Evolutionary conservation across 2,888 invertebrate species (phyloP).

Genomic region (Limnephilus lunatus): DNA sequence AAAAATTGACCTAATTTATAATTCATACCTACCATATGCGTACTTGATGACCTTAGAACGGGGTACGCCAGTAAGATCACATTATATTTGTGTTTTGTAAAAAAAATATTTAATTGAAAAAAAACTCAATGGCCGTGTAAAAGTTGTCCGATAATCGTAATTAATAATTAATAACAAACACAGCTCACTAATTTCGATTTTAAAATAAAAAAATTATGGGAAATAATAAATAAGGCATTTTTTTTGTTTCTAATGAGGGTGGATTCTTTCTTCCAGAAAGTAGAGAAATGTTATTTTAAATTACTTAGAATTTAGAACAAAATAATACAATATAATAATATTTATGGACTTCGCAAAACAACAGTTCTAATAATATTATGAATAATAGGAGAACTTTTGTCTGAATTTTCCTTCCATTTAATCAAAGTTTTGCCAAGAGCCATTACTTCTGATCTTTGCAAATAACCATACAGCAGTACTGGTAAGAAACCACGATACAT

Average conservation of each 20-base stretch:
- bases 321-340: neutral
- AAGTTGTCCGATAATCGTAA: too few relatives aligned
- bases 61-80: too few relatives aligned
- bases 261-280: neutral
- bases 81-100: too few relatives aligned
- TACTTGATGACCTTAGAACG: too few relatives aligned
- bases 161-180: neutral
- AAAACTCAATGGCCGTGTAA: too few relatives aligned
- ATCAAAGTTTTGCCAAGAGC: neutral
- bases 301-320: neutral
- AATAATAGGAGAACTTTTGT: neutral
- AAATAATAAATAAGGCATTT: neutral
- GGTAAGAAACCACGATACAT: neutral
- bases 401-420: neutral
- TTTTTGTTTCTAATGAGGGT: neutral
- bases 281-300: neutral
- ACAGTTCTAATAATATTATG: neutral
- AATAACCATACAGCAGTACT: neutral
- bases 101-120: too few relatives aligned
- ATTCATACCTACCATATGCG: too few relatives aligned
- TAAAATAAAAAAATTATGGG: neutral
- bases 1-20: too few relatives aligned
- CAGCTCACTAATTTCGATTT: neutral
- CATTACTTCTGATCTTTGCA: constrained; percentile 2
- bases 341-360: neutral